Base-by-base conservation (phyloP, 2,113 vertebrate genomes). In the Neolamprologus sp. region DNA sequence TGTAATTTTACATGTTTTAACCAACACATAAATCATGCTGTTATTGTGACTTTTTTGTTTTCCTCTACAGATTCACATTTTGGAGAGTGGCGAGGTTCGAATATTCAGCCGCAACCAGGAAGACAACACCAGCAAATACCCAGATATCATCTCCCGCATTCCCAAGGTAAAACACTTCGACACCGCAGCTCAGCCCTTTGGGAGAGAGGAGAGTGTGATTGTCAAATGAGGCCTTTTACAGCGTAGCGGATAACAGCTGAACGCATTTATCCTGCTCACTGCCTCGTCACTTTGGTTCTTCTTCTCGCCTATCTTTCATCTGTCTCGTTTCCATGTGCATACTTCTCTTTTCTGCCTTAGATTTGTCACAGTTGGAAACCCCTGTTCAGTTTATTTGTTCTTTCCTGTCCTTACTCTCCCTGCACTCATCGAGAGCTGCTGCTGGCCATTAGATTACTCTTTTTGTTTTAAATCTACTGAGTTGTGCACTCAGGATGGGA, bases 21-120 rank as follows among this genome's bases (percentile, higher is more conserved):
- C 33, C 13, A 28, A 23, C 19, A 53, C 6, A 5, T 17, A 42
- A 81, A 81, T 26, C 54, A 45, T 28, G 7, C 7, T 6, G 6
- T 37, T 73, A 4, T 84, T 71, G 4, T 30, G 1, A 12, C 23
- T 54, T 40, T 49, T 8, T 6, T 19, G 3, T 3, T 26, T 21
- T 5, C 7, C 16, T 49, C 17, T 26, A 55, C 90, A 99, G 98
- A 98, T 99, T 87, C 98, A 99, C 23, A 95, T 97, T 55, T 93
- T 98, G 81, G 97, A 98, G 89, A 95, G 84, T 0, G 98, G 98
- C 1, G 97, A 98, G 73, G 96, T 98, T 53, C 96, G 95, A 85
- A 88, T 99, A 79, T 99, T 98, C 91, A 99, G 98, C 90, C 97
- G 98, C 75, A 98, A 98, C 90, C 98, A 98, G 88, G 98, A 99